These are phyloP conservation scores for Morone saxatilis DNA, from an alignment of 2,113 vertebrate genomes.

Conservation along the genomic window DNA sequence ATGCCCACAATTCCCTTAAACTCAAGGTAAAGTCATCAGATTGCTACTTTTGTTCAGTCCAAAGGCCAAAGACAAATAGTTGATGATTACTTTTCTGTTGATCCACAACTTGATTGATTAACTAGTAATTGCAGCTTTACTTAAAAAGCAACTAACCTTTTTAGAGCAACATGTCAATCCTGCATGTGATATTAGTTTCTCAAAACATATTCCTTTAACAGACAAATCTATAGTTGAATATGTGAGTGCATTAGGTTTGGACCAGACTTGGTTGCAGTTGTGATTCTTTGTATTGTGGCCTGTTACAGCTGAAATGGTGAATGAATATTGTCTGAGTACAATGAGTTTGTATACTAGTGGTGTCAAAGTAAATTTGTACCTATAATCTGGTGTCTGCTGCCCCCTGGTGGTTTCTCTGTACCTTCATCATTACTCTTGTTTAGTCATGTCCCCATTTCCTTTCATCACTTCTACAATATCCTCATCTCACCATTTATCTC, in stretches of 20 bases:
- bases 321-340: background rate
- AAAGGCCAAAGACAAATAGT: background rate
- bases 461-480: background rate
- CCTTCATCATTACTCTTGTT: background rate
- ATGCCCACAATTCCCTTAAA: background rate
- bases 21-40: background rate
- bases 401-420: constrained; percentile 53
- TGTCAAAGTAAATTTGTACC: background rate
- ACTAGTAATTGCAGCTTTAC: too few relatives aligned
- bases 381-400: constrained; percentile 44
- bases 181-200: background rate
- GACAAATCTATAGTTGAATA: background rate
- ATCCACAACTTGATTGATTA: background rate
- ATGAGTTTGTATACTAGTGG: background rate
- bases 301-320: background rate
- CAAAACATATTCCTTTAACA: background rate
- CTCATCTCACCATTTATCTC: background rate
- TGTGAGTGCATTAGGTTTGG: background rate
- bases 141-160: background rate
- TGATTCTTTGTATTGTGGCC: background rate
- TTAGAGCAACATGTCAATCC: background rate
- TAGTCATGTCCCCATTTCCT: background rate
- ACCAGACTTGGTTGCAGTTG: background rate
- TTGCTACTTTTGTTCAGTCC: background rate
- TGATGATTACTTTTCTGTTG: background rate